Percentiles rank a stretch among this genome's conserved stretches.
Evolutionary conservation across 2,113 vertebrate species (phyloP).

Genomic region (Oceanites oceanicus): DNA sequence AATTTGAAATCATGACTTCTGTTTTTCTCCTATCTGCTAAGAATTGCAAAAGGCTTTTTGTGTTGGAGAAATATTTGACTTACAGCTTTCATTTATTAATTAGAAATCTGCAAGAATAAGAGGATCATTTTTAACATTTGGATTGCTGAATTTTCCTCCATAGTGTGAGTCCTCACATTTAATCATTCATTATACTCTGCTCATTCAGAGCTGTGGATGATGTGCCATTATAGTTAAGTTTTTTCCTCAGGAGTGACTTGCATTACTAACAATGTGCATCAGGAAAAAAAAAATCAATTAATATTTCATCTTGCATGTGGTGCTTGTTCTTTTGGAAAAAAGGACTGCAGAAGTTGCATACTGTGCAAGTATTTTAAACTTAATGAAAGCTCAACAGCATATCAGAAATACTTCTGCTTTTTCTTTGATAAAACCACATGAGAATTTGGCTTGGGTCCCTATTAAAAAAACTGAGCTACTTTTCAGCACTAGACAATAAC

Average conservation of each 20-base stretch:
- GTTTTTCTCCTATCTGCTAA: background rate
- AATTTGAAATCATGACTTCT: background rate
- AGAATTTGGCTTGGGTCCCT: background rate
- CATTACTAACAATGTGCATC: background rate
- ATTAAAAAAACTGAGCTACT: background rate
- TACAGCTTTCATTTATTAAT: background rate
- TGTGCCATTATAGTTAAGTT: background rate
- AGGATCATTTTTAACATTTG: background rate
- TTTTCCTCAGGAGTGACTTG: background rate
- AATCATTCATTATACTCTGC: background rate
- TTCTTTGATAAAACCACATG: background rate
- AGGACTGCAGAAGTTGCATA: background rate
- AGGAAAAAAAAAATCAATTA: background rate
- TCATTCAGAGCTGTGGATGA: background rate
- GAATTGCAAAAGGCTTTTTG: background rate
- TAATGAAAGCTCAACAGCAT: background rate
- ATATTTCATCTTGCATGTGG: background rate
- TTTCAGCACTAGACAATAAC: background rate
- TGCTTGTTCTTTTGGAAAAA: background rate
- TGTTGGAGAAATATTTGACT: background rate
- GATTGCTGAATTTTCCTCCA: background rate
- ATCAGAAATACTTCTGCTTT: background rate
- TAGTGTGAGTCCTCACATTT: background rate
- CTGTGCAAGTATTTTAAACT: background rate
- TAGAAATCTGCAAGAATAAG: background rate